Percentiles rank a stretch among this genome's conserved stretches.
These are phyloP conservation scores for Turritopsis rubra DNA, from an alignment of 30 jellyfish, hydroid and myxozoan genomes.

Conservation along the genomic window DNA sequence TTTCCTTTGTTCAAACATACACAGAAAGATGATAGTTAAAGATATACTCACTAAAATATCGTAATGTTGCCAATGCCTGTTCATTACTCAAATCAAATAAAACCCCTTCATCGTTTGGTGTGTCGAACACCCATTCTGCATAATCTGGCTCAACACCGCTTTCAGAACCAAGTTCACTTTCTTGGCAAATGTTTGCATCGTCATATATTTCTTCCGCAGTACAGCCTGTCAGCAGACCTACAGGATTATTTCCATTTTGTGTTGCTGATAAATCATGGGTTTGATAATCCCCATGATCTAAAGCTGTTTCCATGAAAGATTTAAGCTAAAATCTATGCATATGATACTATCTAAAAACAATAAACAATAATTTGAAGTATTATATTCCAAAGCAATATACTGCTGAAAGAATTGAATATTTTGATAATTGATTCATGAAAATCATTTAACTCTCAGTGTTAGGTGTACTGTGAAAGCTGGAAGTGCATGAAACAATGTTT, in stretches of 20 bases:
- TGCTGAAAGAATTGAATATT: too few species aligned
- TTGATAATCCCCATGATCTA: neutral
- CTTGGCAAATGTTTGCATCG: neutral
- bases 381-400: neutral
- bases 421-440: too few species aligned
- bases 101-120: slow-evolving; percentile 47
- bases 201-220: neutral
- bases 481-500: too few species aligned
- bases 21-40: too few species aligned
- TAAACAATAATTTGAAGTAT: neutral
- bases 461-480: too few species aligned
- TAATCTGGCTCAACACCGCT: slow-evolving; percentile 82
- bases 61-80: slow-evolving; percentile 84
- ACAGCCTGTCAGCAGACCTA: neutral
- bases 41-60: slow-evolving; percentile 78
- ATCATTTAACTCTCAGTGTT: too few species aligned
- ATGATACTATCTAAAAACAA: neutral
- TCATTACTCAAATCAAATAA: slow-evolving; percentile 76
- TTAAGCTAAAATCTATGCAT: neutral
- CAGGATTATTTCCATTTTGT: neutral
- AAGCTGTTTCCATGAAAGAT: neutral
- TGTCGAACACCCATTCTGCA: slow-evolving; percentile 71
- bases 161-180: slow-evolving; percentile 47
- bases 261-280: neutral
- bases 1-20: too few species aligned